A percentile compares a stretch with the other conserved stretches of the same genome.
phyloP scores from a whole-genome alignment of 2,797 vertebrate genomes.

The Sarcoramphus papa region DNA sequence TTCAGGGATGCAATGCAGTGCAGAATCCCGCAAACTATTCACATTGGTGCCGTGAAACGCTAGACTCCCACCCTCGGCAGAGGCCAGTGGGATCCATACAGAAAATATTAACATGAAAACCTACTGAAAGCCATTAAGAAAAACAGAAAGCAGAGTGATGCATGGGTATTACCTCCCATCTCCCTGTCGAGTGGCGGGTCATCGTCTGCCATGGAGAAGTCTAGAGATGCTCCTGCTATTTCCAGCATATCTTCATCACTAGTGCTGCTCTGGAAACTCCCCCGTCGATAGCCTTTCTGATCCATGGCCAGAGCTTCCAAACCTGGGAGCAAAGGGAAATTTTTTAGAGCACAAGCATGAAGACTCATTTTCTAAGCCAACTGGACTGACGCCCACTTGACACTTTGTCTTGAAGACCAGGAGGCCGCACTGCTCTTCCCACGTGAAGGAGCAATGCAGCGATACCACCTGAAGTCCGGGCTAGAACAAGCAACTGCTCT shows the following conservation, averaged over 20 bases:
- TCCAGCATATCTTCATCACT: constrained; percentile 95
- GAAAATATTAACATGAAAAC: not conserved
- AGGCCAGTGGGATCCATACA: fast-evolving
- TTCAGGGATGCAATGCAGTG: no score
- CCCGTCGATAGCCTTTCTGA: constrained; percentile 76
- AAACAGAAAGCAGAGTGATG: not conserved
- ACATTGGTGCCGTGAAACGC: not conserved
- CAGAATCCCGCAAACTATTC: not conserved
- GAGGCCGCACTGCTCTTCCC: not conserved
- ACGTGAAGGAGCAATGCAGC: fast-evolving
- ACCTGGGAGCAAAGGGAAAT: not conserved
- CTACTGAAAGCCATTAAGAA: not conserved
- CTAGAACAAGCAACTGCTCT: not conserved
- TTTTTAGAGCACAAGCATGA: not conserved
- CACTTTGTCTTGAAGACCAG: not conserved
- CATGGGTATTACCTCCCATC: constrained; percentile 73
- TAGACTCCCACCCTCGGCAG: not conserved
- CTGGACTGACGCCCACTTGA: no score
- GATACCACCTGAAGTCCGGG: not conserved
- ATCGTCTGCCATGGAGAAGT: constrained; percentile 84
- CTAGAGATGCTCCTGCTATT: constrained; percentile 83
- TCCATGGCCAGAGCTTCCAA: constrained; percentile 76
- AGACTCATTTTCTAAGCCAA: not conserved
- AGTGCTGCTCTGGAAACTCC: constrained; percentile 81
- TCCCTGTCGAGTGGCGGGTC: constrained; percentile 84